Percentiles rank a stretch among this genome's conserved stretches.
Evolutionary conservation across 1,140 invertebrate species (phyloP).

Genomic region (Microvelia longipes): DNA sequence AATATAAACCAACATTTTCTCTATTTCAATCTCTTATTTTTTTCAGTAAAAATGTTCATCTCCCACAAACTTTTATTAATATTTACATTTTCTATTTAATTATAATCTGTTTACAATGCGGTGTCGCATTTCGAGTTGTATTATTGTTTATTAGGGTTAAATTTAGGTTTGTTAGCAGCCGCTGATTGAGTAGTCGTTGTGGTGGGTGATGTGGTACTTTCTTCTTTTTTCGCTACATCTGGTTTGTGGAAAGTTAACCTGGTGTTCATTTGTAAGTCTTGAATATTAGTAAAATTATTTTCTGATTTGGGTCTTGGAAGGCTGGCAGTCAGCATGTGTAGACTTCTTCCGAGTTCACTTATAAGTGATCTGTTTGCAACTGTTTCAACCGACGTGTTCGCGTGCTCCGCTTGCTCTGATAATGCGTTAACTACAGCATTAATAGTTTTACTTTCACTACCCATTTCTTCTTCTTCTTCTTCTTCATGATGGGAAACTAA

Average conservation of each 20-base stretch:
- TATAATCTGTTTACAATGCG: background rate
- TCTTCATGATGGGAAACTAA: conserved; percentile 82
- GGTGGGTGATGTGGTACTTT: conserved; percentile 45
- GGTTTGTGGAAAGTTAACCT: conserved; percentile 60
- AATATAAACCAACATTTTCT: no score
- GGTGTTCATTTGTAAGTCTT: conserved; percentile 37
- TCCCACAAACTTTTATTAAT: no score
- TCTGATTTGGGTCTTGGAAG: conserved; percentile 67
- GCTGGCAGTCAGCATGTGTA: conserved; percentile 26
- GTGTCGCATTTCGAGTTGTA: background rate
- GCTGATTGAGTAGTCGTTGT: conserved; percentile 36
- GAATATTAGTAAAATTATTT: conserved; percentile 54
- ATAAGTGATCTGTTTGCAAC: conserved; percentile 32
- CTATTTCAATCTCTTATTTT: no score
- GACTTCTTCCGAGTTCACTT: conserved; percentile 42
- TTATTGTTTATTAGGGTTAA: background rate
- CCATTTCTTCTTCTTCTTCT: conserved; percentile 41
- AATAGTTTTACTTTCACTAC: conserved; percentile 75
- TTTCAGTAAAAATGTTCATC: no score
- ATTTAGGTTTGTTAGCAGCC: background rate
- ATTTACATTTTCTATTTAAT: no score
- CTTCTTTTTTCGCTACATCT: conserved; percentile 50
- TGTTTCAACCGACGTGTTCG: conserved; percentile 56
- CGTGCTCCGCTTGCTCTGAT: conserved; percentile 71
- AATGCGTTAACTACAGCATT: conserved; percentile 80